These are phyloP conservation scores for Neodiprion fabricii DNA, from an alignment of 1,140 invertebrate genomes.

Conservation along the genomic window DNA sequence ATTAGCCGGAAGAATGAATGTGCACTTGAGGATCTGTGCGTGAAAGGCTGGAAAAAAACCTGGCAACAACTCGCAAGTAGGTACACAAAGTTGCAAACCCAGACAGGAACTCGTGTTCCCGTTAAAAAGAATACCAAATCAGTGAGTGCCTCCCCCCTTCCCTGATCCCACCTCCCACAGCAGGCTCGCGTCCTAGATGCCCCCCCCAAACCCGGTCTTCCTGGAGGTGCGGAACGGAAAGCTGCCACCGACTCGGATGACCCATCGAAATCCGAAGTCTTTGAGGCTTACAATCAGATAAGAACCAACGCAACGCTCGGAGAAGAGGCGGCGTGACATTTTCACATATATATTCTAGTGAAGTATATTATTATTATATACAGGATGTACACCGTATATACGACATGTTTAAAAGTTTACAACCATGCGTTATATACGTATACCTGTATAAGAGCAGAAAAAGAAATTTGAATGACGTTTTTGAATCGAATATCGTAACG, in stretches of 20 bases:
- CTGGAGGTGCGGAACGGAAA: neutral
- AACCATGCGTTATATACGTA: neutral
- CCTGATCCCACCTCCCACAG: neutral
- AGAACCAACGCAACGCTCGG: too few relatives aligned
- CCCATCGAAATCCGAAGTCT: neutral
- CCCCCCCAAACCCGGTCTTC: neutral
- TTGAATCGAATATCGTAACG: neutral
- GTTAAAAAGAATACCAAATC: slow-evolving; percentile 7
- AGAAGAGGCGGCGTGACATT: too few relatives aligned
- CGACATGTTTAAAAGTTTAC: too few relatives aligned
- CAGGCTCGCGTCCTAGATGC: slow-evolving; percentile 1
- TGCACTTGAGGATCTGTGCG: neutral
- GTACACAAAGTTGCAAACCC: neutral
- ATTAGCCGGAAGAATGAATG: neutral
- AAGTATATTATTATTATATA: too few relatives aligned
- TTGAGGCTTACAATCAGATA: neutral
- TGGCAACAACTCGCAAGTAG: neutral
- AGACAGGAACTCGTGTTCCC: slow-evolving; percentile 4
- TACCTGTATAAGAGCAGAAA: neutral
- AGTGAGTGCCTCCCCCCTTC: neutral
- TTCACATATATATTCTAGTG: too few relatives aligned
- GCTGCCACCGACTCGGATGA: neutral
- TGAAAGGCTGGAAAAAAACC: neutral
- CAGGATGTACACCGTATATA: too few relatives aligned
- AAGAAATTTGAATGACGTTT: neutral